Percentiles rank a stretch among this genome's conserved stretches.
Evolutionary conservation across 1,140 invertebrate species (phyloP).

Genomic region (Sitodiplosis mosellana): DNA sequence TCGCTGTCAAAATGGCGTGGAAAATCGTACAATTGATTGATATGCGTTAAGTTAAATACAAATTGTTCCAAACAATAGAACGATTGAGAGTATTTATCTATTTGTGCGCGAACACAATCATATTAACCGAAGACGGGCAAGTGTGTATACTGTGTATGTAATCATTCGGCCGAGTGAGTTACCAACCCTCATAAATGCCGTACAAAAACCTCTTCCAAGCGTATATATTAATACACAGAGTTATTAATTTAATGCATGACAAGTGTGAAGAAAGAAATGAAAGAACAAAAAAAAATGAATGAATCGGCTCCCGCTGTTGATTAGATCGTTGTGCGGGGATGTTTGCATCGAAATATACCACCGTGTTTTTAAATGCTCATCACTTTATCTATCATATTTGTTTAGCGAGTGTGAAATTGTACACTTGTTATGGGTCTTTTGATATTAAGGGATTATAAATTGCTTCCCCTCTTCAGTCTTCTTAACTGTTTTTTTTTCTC

Average conservation of each 20-base stretch:
- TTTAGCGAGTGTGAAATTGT: constrained; percentile 1
- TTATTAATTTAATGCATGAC: background rate
- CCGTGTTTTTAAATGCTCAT: background rate
- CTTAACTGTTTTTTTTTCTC: background rate
- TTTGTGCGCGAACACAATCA: no score
- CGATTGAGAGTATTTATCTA: no score
- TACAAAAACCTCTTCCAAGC: background rate
- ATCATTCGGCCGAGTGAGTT: background rate
- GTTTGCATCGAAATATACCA: background rate
- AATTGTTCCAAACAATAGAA: no score
- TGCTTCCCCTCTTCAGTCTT: background rate
- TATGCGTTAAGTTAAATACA: no score
- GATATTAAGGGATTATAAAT: background rate
- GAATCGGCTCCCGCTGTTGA: background rate
- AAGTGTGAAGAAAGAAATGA: background rate
- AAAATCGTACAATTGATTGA: no score
- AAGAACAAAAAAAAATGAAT: background rate
- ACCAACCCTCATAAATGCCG: background rate
- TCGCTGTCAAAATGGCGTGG: no score
- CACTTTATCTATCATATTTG: background rate
- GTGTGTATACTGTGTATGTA: no score
- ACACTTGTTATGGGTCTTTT: background rate
- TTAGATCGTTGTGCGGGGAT: no score
- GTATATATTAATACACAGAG: background rate
- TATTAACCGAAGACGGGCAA: no score